Conservation (phyloP, 2,113 vertebrate species). For the Daboia siamensis region DNA sequence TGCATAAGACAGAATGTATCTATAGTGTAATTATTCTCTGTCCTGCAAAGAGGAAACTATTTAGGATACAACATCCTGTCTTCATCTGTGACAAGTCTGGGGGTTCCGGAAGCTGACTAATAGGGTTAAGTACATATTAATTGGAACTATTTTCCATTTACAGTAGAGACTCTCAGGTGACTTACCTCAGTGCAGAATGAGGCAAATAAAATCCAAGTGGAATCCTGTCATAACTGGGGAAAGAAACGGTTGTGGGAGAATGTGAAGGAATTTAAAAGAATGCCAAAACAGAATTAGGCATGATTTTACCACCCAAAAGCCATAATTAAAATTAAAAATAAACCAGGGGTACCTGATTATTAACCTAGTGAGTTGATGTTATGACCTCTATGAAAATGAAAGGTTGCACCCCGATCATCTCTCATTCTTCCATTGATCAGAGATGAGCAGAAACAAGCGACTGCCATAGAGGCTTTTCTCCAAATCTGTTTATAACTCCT, state of each 20-base stretch:
- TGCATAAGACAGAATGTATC: too few relatives aligned
- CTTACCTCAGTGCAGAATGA: not conserved
- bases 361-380: not conserved
- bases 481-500: too few relatives aligned
- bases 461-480: not conserved
- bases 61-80: not conserved
- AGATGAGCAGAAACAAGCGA: not conserved
- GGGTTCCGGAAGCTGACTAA: not conserved
- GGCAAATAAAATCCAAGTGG: not conserved
- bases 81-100: not conserved
- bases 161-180: not conserved
- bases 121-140: not conserved
- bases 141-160: not conserved
- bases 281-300: not conserved
- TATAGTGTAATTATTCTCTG: not conserved
- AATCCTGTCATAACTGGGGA: not conserved
- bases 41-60: not conserved
- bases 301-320: slow-evolving; percentile 1
- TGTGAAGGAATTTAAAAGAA: not conserved
- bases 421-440: not conserved
- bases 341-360: not conserved
- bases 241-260: not conserved
- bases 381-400: not conserved
- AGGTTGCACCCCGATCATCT: not conserved
- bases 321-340: slow-evolving; percentile 25